phyloP scores from a whole-genome alignment of 1,140 invertebrate species.

The Drosophila punjabiensis region DNA sequence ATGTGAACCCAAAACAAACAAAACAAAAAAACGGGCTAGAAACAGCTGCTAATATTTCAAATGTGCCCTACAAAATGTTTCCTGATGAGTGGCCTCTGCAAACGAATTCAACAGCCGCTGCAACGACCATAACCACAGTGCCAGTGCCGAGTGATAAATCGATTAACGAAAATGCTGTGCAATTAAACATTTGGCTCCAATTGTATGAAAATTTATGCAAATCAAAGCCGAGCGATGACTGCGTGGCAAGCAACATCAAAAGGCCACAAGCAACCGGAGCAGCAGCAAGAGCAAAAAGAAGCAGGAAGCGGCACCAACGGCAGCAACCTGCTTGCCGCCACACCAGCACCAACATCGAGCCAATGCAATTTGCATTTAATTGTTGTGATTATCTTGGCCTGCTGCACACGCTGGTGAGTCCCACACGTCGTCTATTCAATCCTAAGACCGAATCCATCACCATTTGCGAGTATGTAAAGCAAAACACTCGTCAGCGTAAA shows the following conservation, averaged over 20 bases:
- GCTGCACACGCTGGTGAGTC: constrained; percentile 82
- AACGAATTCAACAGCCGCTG: constrained; percentile 48
- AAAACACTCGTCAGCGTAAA: constrained; percentile 61
- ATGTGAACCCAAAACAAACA: constrained; percentile 26
- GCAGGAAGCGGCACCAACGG: constrained; percentile 29
- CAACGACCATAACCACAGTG: constrained; percentile 35
- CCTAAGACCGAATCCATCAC: constrained; percentile 61
- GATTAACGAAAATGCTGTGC: constrained; percentile 63
- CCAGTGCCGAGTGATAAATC: constrained; percentile 53
- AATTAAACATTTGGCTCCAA: constrained; percentile 69
- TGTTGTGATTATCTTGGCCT: constrained; percentile 85
- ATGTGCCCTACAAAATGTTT: constrained; percentile 78
- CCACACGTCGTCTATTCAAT: constrained; percentile 13
- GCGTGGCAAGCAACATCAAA: constrained; percentile 70
- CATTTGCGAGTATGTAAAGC: constrained; percentile 67
- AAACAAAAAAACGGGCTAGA: background rate
- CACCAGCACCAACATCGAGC: constrained; percentile 52
- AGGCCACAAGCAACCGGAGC: constrained; percentile 46
- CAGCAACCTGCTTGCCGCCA: constrained; percentile 49
- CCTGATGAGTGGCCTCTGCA: constrained; percentile 61
- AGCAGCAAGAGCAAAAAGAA: constrained; percentile 43
- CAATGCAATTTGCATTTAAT: constrained; percentile 84
- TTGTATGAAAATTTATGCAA: constrained; percentile 81
- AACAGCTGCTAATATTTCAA: constrained; percentile 25
- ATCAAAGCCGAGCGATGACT: constrained; percentile 73